These are phyloP conservation scores for Drosophila sucinea DNA, from an alignment of 1,140 invertebrate genomes.

Conservation along the genomic window DNA sequence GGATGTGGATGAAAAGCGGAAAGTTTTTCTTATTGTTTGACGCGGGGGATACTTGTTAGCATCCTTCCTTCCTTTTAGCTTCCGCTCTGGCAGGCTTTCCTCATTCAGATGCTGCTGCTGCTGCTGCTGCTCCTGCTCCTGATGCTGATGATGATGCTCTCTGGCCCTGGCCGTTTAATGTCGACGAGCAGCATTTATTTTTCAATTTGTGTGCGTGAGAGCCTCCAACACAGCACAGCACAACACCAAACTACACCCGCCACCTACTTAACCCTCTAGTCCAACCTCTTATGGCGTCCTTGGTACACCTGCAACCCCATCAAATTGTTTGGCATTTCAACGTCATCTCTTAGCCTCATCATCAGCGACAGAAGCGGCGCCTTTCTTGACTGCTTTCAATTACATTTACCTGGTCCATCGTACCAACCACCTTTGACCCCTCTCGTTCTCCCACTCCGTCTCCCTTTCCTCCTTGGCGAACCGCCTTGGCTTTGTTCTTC, in stretches of 20 bases:
- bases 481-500: constrained; percentile 32
- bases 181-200: constrained; percentile 59
- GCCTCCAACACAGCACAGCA: neutral
- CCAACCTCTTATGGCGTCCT: neutral
- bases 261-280: neutral
- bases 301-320: constrained; percentile 21
- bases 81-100: constrained; percentile 25
- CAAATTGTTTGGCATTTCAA: constrained; percentile 39
- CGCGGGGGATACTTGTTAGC: constrained; percentile 49
- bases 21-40: constrained; percentile 66
- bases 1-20: constrained; percentile 43
- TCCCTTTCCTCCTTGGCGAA: neutral
- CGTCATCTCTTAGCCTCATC: constrained; percentile 44
- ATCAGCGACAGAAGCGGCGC: constrained; percentile 55
- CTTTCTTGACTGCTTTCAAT: constrained; percentile 50
- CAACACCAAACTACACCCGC: neutral
- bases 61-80: constrained; percentile 57
- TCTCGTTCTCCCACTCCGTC: neutral
- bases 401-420: constrained; percentile 19
- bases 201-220: constrained; percentile 64
- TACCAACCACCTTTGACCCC: constrained; percentile 14
- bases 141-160: constrained; percentile 22
- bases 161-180: constrained; percentile 40
- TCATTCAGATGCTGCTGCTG: constrained; percentile 45
- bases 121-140: constrained; percentile 45